Conservation (phyloP, 2,797 vertebrate species). For the Coreius guichenoti region DNA sequence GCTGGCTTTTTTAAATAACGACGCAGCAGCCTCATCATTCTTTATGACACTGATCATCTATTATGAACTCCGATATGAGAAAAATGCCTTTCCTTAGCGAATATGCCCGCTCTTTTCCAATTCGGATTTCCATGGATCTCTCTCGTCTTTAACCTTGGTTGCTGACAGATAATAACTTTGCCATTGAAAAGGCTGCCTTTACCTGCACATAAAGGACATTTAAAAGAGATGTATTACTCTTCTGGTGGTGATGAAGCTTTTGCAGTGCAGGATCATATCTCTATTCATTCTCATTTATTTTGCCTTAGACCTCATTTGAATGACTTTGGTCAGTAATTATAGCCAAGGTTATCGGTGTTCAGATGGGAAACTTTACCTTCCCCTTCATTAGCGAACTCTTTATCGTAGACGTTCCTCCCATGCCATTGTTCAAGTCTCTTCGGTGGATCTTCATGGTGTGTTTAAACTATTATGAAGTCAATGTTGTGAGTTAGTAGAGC, state of each 20-base stretch:
- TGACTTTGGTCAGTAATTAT: conserved; percentile 77
- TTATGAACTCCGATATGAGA: conserved; percentile 79
- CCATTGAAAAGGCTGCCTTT: conserved; percentile 74
- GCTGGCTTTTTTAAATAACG: conserved; percentile 75
- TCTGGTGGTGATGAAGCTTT: conserved; percentile 73
- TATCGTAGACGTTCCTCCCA: not conserved
- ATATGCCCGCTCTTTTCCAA: conserved; percentile 75
- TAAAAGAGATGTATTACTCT: conserved; percentile 78
- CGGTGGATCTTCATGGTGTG: not conserved
- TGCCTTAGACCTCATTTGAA: conserved; percentile 75
- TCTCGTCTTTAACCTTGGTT: conserved; percentile 77
- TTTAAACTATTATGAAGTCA: not conserved
- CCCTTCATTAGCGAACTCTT: conserved; percentile 4
- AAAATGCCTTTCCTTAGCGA: conserved; percentile 69
- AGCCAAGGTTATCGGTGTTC: conserved; percentile 74
- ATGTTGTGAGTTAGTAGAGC: not conserved
- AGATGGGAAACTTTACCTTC: conserved; percentile 56
- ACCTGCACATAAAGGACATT: conserved; percentile 73
- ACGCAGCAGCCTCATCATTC: conserved; percentile 76
- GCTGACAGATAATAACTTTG: conserved; percentile 80
- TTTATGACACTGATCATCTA: conserved; percentile 84
- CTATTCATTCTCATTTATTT: conserved; percentile 81
- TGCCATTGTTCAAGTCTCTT: conserved; percentile 20
- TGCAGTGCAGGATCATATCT: conserved; percentile 76
- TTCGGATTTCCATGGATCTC: conserved; percentile 74